Evolutionary conservation across 2,888 invertebrate species (phyloP).

Genomic region (Heterodera filipjevi): DNA sequence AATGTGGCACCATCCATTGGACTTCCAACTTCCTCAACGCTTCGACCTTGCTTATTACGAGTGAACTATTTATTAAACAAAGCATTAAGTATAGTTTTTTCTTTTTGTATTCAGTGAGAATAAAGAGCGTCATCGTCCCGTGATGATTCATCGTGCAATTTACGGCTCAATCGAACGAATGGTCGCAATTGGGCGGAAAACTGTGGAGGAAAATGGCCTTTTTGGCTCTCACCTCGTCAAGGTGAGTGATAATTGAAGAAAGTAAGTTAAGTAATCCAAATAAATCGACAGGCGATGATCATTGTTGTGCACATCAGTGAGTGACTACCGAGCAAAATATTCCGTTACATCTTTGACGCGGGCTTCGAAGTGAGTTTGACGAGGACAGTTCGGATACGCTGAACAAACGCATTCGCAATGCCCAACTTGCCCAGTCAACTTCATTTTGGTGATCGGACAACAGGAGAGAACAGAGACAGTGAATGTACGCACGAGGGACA

Average conservation of each 20-base stretch:
- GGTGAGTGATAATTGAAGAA: constrained; percentile 67
- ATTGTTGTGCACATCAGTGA: constrained; percentile 85
- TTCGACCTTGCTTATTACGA: constrained; percentile 77
- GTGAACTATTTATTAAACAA: constrained; percentile 66
- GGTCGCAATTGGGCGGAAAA: constrained; percentile 96
- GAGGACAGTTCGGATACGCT: constrained; percentile 89
- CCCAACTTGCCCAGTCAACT: constrained; percentile 96
- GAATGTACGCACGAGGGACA: constrained; percentile 95
- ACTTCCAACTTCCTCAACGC: constrained; percentile 92
- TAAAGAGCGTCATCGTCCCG: constrained; percentile 87
- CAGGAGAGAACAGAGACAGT: constrained; percentile 87
- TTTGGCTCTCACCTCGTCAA: constrained; percentile 96
- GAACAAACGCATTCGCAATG: constrained; percentile 97
- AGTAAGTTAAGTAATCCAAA: no score
- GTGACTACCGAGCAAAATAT: constrained; percentile 74
- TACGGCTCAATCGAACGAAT: constrained; percentile 96
- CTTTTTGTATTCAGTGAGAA: constrained; percentile 73
- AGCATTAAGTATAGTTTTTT: no score
- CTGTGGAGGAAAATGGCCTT: constrained; percentile 98
- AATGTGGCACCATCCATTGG: constrained; percentile 96
- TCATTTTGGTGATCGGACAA: constrained; percentile 98
- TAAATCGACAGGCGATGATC: constrained; percentile 71
- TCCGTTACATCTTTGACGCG: constrained; percentile 53
- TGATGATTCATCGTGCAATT: constrained; percentile 96
- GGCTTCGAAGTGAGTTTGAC: constrained; percentile 76